Conservation (phyloP, 2,113 vertebrate species). For the Steatornis caripensis region DNA sequence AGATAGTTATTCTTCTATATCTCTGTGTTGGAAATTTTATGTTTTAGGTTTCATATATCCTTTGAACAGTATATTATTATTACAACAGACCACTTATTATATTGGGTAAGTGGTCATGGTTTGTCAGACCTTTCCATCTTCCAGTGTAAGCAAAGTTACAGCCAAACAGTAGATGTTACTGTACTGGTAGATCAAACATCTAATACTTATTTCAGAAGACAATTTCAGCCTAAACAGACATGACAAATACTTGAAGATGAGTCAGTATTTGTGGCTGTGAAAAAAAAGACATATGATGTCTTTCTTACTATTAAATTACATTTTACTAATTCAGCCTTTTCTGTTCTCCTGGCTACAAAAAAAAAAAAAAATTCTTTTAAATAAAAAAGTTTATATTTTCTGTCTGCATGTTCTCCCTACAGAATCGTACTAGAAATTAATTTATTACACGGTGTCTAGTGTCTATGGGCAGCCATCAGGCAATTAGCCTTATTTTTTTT, state of each 20-base stretch:
- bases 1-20: background rate
- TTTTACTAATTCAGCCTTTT: background rate
- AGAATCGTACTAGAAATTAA: background rate
- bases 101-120: background rate
- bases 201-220: background rate
- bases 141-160: background rate
- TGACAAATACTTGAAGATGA: background rate
- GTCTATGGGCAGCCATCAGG: background rate
- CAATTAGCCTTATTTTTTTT: background rate
- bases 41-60: background rate
- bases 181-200: background rate
- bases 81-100: background rate
- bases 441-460: background rate
- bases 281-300: background rate
- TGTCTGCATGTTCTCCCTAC: background rate
- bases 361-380: background rate
- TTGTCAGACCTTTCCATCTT: background rate
- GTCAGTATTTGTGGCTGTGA: background rate
- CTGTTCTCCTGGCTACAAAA: background rate
- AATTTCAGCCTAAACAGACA: background rate
- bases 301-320: background rate
- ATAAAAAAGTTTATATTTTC: background rate
- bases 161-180: background rate
- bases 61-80: background rate
- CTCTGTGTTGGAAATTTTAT: background rate